Evolutionary conservation across 2,888 invertebrate species (phyloP), one percentile per base, ranked within the genome.

Genomic region (Leucoma salicis): DNA sequence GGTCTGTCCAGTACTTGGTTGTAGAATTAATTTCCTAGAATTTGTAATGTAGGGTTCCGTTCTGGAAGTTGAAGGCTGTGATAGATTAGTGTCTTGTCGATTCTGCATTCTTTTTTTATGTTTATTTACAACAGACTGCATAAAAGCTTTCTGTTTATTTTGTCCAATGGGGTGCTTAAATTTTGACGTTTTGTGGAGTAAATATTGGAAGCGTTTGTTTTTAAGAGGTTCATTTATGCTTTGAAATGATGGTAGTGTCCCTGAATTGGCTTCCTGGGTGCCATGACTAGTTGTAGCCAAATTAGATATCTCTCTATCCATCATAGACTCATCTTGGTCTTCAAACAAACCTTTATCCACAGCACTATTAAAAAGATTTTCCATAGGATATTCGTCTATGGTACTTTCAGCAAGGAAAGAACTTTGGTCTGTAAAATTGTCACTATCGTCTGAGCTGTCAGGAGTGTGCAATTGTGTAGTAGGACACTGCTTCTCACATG

Each of bases 311-410:
- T 89, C 88, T 41, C 88, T 73, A 53, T 89, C 89, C 84, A 88
- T 83, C 82, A 86, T 82, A 14, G 86, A 80, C 49, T 87, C 86
- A 45, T 87, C 84, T 55, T 86, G 83, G 29, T 88, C 83, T 52
- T 87, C 83, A 68, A 89, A 88, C 29, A 89, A 59, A 2, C 89
- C 88, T 68, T 88, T 87, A 47, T 89, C 89, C 33, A 88, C 85
- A 14, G 86, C 88, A 79, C 82, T 88, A 54, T 88, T 89, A 48
- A 89, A 89, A 13, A 89, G 74, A 62, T 87, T 87, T 52, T 89
- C 89, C 89, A 90, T 90, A 18, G 90, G 89, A 50, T 89, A 89
- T 57, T 89, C 88, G 64, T 88, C 89, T 61, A 88, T 88, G 36
- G 88, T 84, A 56, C 80, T 89, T 59, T 89, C 89, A 5, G 87